A percentile compares a stretch with the other conserved stretches of the same genome.
These are phyloP conservation scores for Hipparchia sbordonii DNA, from an alignment of 2,888 invertebrate genomes.

Conservation along the genomic window DNA sequence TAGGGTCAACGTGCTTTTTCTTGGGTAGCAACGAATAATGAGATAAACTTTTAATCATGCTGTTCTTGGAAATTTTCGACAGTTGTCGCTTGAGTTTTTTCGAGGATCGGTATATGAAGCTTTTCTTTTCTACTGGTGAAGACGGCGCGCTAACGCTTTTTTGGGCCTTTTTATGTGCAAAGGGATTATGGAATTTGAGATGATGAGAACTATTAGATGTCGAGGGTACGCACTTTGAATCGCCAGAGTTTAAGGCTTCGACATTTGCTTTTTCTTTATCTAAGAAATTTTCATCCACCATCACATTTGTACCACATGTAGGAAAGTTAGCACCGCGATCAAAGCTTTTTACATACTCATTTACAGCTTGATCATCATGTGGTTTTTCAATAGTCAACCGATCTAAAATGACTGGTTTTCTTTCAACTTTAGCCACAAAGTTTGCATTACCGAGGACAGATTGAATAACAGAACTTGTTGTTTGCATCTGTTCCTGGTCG, in stretches of 20 bases:
- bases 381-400: conserved; percentile 43
- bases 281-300: conserved; percentile 14
- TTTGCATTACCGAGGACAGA: conserved; percentile 72
- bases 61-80: conserved; percentile 70
- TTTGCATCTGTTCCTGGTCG: conserved; percentile 76
- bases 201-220: conserved; percentile 59
- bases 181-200: conserved; percentile 74
- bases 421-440: conserved; percentile 65
- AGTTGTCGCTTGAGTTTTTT: conserved; percentile 68
- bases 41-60: conserved; percentile 76
- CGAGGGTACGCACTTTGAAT: conserved; percentile 57
- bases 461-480: conserved; percentile 82
- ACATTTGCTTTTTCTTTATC: conserved; percentile 17
- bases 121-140: conserved; percentile 70
- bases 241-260: conserved; percentile 28
- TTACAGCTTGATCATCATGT: conserved; percentile 34
- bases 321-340: conserved; percentile 22
- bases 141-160: conserved; percentile 75
- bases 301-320: conserved; percentile 25
- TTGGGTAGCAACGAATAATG: conserved; percentile 72
- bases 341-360: conserved; percentile 20
- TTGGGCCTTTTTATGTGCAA: conserved; percentile 66
- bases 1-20: conserved; percentile 61
- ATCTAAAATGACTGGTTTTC: conserved; percentile 58
- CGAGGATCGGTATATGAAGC: conserved; percentile 75